Evolutionary conservation across 1,140 invertebrate genomes (phyloP), one percentile per base, ranked within the genome.

Genomic region (Mesaphorura yosii): DNA sequence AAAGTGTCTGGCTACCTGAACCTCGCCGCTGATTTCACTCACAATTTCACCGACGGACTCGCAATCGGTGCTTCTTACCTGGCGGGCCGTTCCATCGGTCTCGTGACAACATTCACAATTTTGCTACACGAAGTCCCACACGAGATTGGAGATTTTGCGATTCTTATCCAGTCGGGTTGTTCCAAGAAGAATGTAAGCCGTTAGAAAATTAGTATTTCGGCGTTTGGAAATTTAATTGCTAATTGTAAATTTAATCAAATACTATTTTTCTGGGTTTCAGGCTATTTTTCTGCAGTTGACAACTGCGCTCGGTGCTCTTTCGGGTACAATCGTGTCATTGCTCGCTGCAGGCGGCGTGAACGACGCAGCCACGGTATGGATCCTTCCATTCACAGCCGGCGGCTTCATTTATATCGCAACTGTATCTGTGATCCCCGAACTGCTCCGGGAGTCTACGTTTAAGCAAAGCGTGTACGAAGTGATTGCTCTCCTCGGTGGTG

Each of bases 341-440:
- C 69, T 87, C 28, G 79, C 84, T 41, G 81, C 84, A 68, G 84
- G 81, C 55, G 77, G 74, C 62, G 75, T 67, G 73, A 83, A 82
- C 66, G 79, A 82, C 53, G 70, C 84, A 55, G 82, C 87, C 3
- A 84, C 84, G 29, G 75, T 78, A 14, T 87, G 88, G 77, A 86
- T 95, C 55, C 73, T 97, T 42, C 91, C 93, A 28, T 95, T 97
- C 66, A 98, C 93, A 34, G 93, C 93, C 53, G 93, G 92, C 51
- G 93, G 93, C 19, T 97, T 98, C 69, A 96, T 97, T 69, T 98
- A 97, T 69, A 95, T 98, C 64, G 92, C 92, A 15, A 91, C 91
- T 25, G 93, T 97, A 0, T 92, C 89, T 47, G 86, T 95, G 2
- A 94, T 97, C 69, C 92, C 93, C 44, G 90, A 96, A 70, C 74